Evolutionary conservation across 2,113 vertebrate species (phyloP), one percentile per base, ranked within the genome.

Genomic region (Ardeotis arabs): DNA sequence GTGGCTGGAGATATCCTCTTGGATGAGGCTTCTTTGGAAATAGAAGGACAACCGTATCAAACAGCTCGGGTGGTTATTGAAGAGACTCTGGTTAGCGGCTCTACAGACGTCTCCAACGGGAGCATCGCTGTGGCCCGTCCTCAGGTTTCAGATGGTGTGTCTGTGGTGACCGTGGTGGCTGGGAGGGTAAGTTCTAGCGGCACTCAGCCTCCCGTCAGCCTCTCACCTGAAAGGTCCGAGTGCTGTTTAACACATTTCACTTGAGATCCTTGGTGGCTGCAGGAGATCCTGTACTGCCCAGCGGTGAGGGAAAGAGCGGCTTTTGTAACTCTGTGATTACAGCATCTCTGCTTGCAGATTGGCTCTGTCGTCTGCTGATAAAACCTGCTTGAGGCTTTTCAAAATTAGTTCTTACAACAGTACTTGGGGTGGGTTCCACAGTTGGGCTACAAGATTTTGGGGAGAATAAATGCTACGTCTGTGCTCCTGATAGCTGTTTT

Each of bases 91-190:
- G 96, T 98, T 37, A 94, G 95, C 74, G 74, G 96, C 91, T 90
- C 97, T 29, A 5, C 96, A 8, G 98, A 98, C 27, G 10, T 96
- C 41, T 60, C 98, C 53, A 66, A 82, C 0, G 95, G 97, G 53
- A 94, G 72, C 95, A 81, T 98, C 2, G n/a, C 98, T 21, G 49
- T 98, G 81, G 84, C 96, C 66, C 97, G 69, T 14, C 93, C 97
- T 76, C 98, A 85, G 62, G 96, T 66, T 52, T 96, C 95, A 5
- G 98, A 99, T 10, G 96, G 95, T 23, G 88, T 98, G 82, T 98
- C 98, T n/a, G 98, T 98, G 90, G 97, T 98, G 41, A 97, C 98
- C 0, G 98, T 98, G 82, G 94, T 98, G 89, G 95, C 98, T 3
- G 97, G 97, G 31, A 98, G 98, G 97, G 98, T 98, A 94, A 98